Conservation (phyloP, 2,797 vertebrate genomes). For the Halcyon leucocephala region DNA sequence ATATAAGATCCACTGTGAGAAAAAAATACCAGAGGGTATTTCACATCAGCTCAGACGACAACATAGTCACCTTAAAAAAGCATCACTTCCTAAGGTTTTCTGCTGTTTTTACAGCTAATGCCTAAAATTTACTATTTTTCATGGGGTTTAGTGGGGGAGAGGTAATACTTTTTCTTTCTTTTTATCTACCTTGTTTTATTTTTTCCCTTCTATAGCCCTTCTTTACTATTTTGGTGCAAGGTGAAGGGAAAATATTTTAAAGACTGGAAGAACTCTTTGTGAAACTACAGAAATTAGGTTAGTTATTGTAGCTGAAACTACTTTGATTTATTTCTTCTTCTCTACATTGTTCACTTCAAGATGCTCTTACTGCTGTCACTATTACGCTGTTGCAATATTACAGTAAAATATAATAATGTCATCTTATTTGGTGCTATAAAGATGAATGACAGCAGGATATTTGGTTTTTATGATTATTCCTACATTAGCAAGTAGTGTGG, state of each 20-base stretch:
- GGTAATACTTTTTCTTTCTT: not conserved
- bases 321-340: conserved; percentile 2
- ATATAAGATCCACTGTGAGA: not conserved
- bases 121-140: not conserved
- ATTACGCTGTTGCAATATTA: not conserved
- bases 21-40: not conserved
- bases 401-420: not conserved
- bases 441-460: not conserved
- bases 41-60: not conserved
- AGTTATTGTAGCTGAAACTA: not conserved
- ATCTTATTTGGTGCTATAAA: not conserved
- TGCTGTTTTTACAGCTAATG: not conserved
- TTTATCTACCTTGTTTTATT: not conserved
- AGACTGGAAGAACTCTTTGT: not conserved
- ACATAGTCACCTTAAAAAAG: not conserved
- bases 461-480: not conserved
- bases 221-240: not conserved
- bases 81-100: not conserved
- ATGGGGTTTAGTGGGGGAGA: not conserved
- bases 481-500: not conserved
- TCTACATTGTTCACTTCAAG: not conserved
- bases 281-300: conserved; percentile 42
- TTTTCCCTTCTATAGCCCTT: not conserved
- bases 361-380: not conserved
- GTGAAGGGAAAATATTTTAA: not conserved